These are phyloP conservation scores for Galagoides demidoff DNA, from an alignment of 2,797 vertebrate genomes.

Conservation along the genomic window DNA sequence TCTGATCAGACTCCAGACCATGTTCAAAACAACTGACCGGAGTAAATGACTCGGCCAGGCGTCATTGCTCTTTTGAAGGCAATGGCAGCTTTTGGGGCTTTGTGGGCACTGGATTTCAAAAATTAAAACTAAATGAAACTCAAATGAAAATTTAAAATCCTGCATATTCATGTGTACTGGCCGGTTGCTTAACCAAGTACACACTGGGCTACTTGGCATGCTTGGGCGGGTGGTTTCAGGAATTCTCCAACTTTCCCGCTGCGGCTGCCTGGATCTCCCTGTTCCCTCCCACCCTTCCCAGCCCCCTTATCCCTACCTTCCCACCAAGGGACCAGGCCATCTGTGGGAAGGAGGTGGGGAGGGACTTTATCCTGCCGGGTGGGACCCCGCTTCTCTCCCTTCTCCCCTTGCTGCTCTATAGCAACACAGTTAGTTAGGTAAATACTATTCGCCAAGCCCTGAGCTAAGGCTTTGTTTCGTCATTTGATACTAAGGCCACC, in stretches of 20 bases:
- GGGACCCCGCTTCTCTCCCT: neutral
- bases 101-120: neutral
- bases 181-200: neutral
- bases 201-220: neutral
- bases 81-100: neutral
- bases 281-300: neutral
- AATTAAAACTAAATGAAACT: neutral
- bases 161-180: neutral
- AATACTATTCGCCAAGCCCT: neutral
- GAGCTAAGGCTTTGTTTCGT: neutral
- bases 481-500: conserved; percentile 5
- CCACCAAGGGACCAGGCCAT: neutral
- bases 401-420: neutral
- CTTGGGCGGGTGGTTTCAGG: neutral
- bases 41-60: neutral
- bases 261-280: neutral
- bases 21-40: neutral
- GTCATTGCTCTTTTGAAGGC: neutral
- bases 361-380: neutral
- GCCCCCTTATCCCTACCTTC: neutral
- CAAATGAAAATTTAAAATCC: neutral
- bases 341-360: neutral
- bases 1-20: neutral
- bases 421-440: neutral
- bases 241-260: neutral